Conservation (phyloP, 2,797 vertebrate genomes). For the Enteromius trimaculatus region DNA sequence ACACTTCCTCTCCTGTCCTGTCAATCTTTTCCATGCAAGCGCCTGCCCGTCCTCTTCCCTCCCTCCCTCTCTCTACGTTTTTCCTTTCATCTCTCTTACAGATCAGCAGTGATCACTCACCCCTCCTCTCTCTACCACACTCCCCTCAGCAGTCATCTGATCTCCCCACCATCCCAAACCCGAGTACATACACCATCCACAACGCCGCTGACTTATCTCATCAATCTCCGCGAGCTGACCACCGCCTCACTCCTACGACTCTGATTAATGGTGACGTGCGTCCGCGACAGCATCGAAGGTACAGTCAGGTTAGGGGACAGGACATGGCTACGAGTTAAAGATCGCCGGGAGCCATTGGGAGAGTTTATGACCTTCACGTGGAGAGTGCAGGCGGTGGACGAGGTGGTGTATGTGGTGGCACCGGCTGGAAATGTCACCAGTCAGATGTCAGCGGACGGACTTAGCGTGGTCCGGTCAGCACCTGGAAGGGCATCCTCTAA, state of each 20-base stretch:
- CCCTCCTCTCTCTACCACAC: conserved; percentile 35
- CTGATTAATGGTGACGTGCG: conserved; percentile 79
- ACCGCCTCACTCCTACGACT: conserved; percentile 49
- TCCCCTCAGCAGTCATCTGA: conserved; percentile 50
- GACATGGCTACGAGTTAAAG: conserved; percentile 32
- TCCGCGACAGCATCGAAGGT: conserved; percentile 57
- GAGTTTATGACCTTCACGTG: conserved; percentile 51
- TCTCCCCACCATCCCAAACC: conserved; percentile 43
- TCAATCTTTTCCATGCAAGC: conserved; percentile 62
- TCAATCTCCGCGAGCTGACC: conserved; percentile 72
- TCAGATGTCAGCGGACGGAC: conserved; percentile 79
- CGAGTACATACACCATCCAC: conserved; percentile 63
- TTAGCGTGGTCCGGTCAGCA: conserved; percentile 82
- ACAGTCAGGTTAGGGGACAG: conserved; percentile 62
- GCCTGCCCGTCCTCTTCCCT: not conserved
- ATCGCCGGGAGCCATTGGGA: conserved; percentile 24
- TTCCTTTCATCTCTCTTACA: conserved; percentile 36
- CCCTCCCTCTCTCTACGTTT: not conserved
- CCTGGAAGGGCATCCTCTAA: conserved; percentile 86
- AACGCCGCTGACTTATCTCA: conserved; percentile 69
- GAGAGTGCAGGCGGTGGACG: conserved; percentile 28
- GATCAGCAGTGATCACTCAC: conserved; percentile 51
- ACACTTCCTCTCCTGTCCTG: not conserved
- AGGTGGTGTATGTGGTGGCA: conserved; percentile 58
- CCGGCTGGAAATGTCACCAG: conserved; percentile 84